Evolutionary conservation across 1,140 invertebrate species (phyloP).

Genomic region (Brachionus rotundiformis): DNA sequence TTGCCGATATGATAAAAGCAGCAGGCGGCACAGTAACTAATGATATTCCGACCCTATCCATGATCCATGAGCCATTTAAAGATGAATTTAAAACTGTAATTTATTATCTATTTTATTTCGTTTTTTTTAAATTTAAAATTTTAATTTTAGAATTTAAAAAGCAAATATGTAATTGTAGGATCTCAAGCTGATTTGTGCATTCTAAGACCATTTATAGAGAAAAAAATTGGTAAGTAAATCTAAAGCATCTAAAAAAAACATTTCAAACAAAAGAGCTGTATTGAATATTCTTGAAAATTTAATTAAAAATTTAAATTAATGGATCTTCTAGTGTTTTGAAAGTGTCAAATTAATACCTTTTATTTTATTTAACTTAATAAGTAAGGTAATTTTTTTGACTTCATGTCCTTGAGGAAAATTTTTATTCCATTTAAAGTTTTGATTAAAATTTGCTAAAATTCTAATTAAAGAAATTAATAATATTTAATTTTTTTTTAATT

Average conservation of each 20-base stretch:
- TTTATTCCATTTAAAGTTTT: not conserved
- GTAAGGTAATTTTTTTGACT: too few relatives aligned
- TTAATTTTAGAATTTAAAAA: conserved; percentile 17
- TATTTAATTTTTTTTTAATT: not conserved
- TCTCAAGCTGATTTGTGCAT: conserved; percentile 42
- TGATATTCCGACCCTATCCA: not conserved
- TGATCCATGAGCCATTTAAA: conserved; percentile 22
- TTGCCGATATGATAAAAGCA: conserved; percentile 36
- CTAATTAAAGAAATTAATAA: not conserved
- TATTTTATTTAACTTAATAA: too few relatives aligned
- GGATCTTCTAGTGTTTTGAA: too few relatives aligned
- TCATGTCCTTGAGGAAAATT: too few relatives aligned
- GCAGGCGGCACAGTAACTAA: not conserved
- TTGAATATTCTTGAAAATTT: too few relatives aligned
- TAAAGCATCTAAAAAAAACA: too few relatives aligned
- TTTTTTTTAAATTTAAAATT: not conserved
- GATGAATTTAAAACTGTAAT: conserved; percentile 26
- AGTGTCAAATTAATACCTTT: too few relatives aligned
- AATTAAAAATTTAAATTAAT: not conserved
- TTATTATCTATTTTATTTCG: not conserved
- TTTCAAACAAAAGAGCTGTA: too few relatives aligned
- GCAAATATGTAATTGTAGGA: conserved; percentile 31
- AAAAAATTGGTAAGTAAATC: conserved; percentile 43
- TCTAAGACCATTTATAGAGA: conserved; percentile 36
- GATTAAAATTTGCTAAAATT: too few relatives aligned